Percentiles rank a stretch among this genome's conserved stretches.
phyloP scores from a whole-genome alignment of 2,113 vertebrate species.

The Dromiciops gliroides region DNA sequence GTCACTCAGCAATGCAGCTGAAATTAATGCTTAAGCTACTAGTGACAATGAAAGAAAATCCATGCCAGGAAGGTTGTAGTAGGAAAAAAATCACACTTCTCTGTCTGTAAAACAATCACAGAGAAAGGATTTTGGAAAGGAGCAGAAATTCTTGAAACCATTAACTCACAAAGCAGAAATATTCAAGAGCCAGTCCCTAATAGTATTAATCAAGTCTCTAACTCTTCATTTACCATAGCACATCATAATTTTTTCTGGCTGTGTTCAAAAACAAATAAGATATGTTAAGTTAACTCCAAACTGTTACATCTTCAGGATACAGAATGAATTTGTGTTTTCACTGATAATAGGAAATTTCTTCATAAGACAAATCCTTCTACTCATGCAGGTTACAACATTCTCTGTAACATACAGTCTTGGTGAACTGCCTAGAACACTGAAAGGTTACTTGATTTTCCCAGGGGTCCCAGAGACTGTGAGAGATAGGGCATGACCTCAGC shows the following conservation, averaged over 20 bases:
- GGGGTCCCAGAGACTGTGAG: no score
- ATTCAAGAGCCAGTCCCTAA: background rate
- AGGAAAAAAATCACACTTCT: background rate
- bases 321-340: no score
- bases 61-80: background rate
- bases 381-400: no score
- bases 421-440: no score
- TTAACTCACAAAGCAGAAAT: no score
- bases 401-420: no score
- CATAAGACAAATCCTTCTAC: no score
- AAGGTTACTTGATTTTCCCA: no score
- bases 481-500: no score
- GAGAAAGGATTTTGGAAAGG: background rate
- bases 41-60: slow-evolving; percentile 7
- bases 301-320: no score
- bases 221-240: background rate
- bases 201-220: background rate
- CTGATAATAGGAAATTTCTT: no score
- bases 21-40: slow-evolving; percentile 46
- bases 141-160: no score
- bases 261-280: background rate
- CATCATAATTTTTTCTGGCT: background rate
- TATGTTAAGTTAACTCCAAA: background rate
- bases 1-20: background rate
- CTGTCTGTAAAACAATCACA: background rate